Percentiles rank a stretch among this genome's conserved stretches.
phyloP scores from a whole-genome alignment of 2,113 vertebrate species.

The Myrmecobius fasciatus region DNA sequence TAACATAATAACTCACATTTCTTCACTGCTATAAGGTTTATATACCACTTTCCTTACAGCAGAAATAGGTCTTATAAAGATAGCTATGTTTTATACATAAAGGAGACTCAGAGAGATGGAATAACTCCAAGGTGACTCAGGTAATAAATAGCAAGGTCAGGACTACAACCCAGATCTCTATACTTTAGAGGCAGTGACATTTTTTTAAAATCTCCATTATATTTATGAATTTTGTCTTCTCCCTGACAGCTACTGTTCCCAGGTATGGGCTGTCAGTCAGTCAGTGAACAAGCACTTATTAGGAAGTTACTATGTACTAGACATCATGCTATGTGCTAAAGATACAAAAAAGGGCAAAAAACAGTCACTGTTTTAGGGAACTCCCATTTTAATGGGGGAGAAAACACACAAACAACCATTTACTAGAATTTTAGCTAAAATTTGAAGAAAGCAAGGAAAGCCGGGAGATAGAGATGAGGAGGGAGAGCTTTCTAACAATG shows the following conservation, averaged over 20 bases:
- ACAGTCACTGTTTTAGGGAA: not conserved
- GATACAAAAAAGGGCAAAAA: not conserved
- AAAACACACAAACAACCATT: not conserved
- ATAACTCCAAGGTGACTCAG: no score
- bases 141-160: no score
- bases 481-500: not conserved
- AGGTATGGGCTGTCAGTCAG: not conserved
- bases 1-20: no score
- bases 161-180: no score
- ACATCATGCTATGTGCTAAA: not conserved
- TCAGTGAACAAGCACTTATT: not conserved
- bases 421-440: not conserved
- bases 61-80: no score
- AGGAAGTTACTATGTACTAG: not conserved
- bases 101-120: no score
- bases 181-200: no score
- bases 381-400: not conserved
- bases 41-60: no score
- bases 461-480: not conserved
- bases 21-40: no score
- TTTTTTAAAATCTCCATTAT: not conserved
- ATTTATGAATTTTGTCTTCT: not conserved
- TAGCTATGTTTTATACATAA: no score
- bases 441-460: not conserved
- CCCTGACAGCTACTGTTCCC: no score